These are phyloP conservation scores for Calameuta pallipes DNA, from an alignment of 2,888 invertebrate genomes.

Conservation along the genomic window DNA sequence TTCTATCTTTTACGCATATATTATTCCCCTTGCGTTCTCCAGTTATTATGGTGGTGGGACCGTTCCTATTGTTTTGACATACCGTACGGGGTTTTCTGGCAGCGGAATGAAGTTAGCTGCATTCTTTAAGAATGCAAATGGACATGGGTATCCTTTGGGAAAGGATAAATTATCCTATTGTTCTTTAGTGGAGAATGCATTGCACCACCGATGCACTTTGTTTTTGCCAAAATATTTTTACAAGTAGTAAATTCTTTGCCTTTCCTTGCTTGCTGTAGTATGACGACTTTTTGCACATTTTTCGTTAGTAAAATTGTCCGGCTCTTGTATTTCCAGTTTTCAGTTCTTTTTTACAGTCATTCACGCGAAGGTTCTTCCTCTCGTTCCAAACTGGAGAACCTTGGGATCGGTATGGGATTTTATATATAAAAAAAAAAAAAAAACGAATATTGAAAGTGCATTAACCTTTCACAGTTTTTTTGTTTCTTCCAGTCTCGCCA, in stretches of 20 bases:
- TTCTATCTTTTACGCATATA: conserved; percentile 3
- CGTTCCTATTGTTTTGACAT: neutral
- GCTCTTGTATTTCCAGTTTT: neutral
- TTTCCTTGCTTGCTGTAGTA: neutral
- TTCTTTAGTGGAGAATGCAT: neutral
- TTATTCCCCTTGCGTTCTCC: neutral
- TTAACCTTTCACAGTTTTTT: neutral
- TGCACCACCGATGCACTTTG: neutral
- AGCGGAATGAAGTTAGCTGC: neutral
- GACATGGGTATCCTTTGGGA: neutral
- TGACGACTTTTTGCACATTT: neutral
- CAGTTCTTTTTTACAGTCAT: neutral
- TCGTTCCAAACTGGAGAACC: neutral
- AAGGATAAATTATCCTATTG: neutral
- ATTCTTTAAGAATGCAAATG: neutral
- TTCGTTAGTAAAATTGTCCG: neutral
- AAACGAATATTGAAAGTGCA: neutral
- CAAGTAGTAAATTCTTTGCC: neutral
- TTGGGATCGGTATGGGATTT: neutral
- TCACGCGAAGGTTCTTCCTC: neutral
- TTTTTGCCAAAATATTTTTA: neutral
- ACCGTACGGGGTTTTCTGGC: neutral
- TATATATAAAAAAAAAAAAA: neutral
- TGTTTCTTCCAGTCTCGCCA: neutral
- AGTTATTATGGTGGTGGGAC: neutral